Conservation (phyloP, 2,113 vertebrate genomes). For the Pantherophis guttatus region DNA sequence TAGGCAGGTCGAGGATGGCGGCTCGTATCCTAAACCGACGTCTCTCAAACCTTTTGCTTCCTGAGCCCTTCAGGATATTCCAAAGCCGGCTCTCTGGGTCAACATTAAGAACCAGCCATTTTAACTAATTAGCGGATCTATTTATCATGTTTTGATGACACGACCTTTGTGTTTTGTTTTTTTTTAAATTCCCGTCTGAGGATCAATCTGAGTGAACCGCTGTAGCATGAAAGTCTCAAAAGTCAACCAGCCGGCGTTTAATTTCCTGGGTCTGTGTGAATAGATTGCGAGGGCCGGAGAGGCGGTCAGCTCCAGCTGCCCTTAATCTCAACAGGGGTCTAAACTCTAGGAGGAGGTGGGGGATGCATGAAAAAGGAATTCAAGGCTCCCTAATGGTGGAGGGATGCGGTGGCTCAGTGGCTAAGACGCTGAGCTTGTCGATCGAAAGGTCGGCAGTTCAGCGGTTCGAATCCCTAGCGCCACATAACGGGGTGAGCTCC, state of each 20-base stretch:
- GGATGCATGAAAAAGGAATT: not conserved
- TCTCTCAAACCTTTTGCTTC: too few relatives aligned
- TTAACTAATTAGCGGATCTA: not conserved
- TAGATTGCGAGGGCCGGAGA: not conserved
- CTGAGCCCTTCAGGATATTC: too few relatives aligned
- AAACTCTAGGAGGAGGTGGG: not conserved
- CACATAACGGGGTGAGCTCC: too few relatives aligned
- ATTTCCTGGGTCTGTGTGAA: not conserved
- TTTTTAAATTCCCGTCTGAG: not conserved
- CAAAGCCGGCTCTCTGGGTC: not conserved
- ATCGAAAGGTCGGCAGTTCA: too few relatives aligned
- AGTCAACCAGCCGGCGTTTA: not conserved
- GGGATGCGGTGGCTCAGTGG: too few relatives aligned
- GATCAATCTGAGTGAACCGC: not conserved
- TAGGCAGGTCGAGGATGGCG: not conserved
- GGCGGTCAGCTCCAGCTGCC: not conserved
- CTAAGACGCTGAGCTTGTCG: too few relatives aligned
- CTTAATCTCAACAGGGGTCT: not conserved
- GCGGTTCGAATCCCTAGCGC: too few relatives aligned
- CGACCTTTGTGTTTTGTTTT: not conserved
- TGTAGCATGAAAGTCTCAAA: not conserved
- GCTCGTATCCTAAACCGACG: not conserved
- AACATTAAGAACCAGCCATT: not conserved
- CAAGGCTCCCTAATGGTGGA: not conserved
- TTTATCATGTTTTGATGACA: not conserved